Percentiles rank a stretch among this genome's conserved stretches.
phyloP scores from a whole-genome alignment of 2,888 invertebrate species.

The Nemurella pictetii region DNA sequence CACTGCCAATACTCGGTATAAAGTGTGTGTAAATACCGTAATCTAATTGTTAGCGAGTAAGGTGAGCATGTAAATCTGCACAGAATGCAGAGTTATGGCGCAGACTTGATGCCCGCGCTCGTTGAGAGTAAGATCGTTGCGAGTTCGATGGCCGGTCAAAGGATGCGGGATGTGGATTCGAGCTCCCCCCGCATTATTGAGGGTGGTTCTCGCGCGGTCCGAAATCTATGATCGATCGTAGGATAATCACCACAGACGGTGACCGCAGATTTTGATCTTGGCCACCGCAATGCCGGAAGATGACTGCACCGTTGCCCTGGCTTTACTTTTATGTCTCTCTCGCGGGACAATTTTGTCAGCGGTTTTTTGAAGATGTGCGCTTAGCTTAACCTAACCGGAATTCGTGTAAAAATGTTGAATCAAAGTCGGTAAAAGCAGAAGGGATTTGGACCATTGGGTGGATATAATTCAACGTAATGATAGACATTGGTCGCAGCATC shows the following conservation, averaged over 20 bases:
- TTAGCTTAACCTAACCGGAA: not conserved
- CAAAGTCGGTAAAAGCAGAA: not conserved
- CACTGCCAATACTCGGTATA: not conserved
- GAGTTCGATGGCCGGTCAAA: slow-evolving; percentile 11
- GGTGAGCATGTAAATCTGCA: not conserved
- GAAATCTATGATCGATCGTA: not conserved
- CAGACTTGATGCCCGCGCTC: not conserved
- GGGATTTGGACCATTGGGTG: not conserved
- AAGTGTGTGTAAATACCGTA: slow-evolving; percentile 15
- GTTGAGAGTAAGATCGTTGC: not conserved
- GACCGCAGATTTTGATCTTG: not conserved
- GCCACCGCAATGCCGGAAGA: not conserved
- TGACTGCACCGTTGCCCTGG: no score
- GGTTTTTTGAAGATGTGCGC: not conserved
- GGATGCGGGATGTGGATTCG: not conserved
- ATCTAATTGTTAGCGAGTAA: not conserved
- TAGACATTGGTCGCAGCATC: not conserved
- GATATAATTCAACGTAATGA: not conserved
- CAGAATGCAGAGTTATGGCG: not conserved
- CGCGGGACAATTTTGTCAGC: not conserved
- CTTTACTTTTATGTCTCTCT: not conserved
- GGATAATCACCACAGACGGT: not conserved
- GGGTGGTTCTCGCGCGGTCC: not conserved
- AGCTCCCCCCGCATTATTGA: not conserved
- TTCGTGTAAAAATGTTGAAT: not conserved